Conservation (phyloP, 2,888 invertebrate species). For the Orthonychiurus folsomi region DNA sequence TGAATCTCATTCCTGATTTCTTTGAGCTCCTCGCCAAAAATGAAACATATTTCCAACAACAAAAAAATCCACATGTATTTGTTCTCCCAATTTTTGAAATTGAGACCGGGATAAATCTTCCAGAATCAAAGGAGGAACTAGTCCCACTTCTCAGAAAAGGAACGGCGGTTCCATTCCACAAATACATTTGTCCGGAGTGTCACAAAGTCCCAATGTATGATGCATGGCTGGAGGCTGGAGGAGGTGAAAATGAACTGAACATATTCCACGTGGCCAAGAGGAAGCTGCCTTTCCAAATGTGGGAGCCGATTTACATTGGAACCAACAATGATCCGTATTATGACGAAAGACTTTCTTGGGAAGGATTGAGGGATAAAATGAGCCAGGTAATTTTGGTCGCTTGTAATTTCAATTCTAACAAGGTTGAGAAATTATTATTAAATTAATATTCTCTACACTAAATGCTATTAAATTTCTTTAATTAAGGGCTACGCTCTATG, state of each 20-base stretch:
- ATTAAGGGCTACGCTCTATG: constrained; percentile 44
- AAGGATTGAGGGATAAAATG: constrained; percentile 92
- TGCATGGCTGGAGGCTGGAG: constrained; percentile 14
- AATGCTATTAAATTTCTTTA: no score
- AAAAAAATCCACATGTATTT: constrained; percentile 57
- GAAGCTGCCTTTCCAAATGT: constrained; percentile 66
- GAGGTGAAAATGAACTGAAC: constrained; percentile 48
- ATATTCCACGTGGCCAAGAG: constrained; percentile 79
- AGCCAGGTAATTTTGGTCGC: constrained; percentile 75
- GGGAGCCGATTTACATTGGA: constrained; percentile 91
- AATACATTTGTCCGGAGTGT: constrained; percentile 77
- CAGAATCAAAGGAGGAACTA: constrained; percentile 62
- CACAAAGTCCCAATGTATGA: constrained; percentile 49
- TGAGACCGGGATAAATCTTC: constrained; percentile 55
- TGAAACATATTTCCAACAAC: constrained; percentile 19
- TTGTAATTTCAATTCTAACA: constrained; percentile 3
- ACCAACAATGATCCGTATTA: constrained; percentile 79
- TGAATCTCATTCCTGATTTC: constrained; percentile 63
- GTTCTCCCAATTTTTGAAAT: constrained; percentile 85
- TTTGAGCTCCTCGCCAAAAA: constrained; percentile 67
- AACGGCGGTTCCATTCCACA: constrained; percentile 81
- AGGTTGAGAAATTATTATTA: no score
- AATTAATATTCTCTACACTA: not conserved
- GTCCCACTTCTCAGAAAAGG: constrained; percentile 60
- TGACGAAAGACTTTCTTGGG: constrained; percentile 86